These are phyloP conservation scores for Camponotus vicinus DNA, from an alignment of 1,140 invertebrate species.

Conservation along the genomic window DNA sequence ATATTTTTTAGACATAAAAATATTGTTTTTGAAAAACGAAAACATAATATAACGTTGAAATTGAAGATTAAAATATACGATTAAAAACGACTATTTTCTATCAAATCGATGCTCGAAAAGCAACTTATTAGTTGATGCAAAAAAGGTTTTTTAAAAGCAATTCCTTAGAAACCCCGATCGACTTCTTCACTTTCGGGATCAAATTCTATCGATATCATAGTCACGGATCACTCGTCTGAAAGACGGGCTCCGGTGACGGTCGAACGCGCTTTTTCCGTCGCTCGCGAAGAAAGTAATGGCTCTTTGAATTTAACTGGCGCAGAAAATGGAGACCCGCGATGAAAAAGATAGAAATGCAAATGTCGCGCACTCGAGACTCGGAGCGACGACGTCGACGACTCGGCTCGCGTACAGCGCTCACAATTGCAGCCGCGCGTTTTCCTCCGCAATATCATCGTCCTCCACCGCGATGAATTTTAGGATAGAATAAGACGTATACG, in stretches of 20 bases:
- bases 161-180: background rate
- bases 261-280: conserved; percentile 39
- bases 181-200: background rate
- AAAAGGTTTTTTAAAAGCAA: background rate
- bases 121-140: background rate
- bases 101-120: background rate
- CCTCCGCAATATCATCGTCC: conserved; percentile 46
- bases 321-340: conserved; percentile 44
- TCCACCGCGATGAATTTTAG: conserved; percentile 19
- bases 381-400: conserved; percentile 11
- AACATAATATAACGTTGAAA: background rate
- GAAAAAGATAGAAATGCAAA: conserved; percentile 60
- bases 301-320: conserved; percentile 53
- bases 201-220: conserved; percentile 33
- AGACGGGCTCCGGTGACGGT: conserved; percentile 10
- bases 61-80: background rate
- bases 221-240: conserved; percentile 29
- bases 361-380: conserved; percentile 33
- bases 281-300: conserved; percentile 46
- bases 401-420: background rate
- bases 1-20: background rate
- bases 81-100: background rate
- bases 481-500: conserved; percentile 37
- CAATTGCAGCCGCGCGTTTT: conserved; percentile 44
- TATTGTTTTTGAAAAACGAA: background rate